Evolutionary conservation across 2,113 vertebrate genomes (phyloP).

Genomic region (Pseudonaja textilis): DNA sequence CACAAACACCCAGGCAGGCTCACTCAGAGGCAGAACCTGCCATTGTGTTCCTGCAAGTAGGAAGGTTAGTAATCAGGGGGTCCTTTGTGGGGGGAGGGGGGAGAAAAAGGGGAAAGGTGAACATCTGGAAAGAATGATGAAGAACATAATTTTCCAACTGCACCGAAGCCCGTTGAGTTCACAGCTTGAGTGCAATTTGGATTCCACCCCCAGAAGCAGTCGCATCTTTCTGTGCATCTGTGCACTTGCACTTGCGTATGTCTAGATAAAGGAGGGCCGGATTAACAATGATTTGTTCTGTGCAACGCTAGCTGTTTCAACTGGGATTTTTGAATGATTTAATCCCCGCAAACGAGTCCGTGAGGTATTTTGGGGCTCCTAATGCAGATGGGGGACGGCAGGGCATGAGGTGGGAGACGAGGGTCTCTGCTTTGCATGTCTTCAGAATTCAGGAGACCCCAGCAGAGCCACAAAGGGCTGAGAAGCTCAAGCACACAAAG

Average conservation of each 20-base stretch:
- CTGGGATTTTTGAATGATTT: neutral
- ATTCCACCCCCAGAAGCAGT: conserved; percentile 17
- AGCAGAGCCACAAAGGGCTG: neutral
- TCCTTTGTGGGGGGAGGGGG: neutral
- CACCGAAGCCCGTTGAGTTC: conserved; percentile 6
- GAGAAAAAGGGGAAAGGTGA: neutral
- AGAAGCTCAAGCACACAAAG: too few species aligned
- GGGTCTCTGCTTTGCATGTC: neutral
- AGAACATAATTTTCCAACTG: conserved; percentile 3
- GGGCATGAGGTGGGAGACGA: too few species aligned
- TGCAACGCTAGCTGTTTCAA: neutral
- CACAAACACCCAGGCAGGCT: neutral
- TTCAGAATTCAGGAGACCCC: neutral
- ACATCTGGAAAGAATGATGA: neutral
- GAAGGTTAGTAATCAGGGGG: conserved; percentile 26
- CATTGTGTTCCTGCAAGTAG: neutral
- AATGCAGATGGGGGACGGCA: neutral
- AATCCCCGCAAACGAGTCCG: too few species aligned
- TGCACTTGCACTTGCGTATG: neutral
- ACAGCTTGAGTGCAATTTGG: conserved; percentile 16
- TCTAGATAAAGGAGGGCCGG: neutral
- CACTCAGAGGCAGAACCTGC: neutral
- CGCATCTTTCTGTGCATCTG: neutral
- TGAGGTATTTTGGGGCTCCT: neutral
- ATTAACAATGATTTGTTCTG: neutral